Evolutionary conservation across 2,888 invertebrate species (phyloP).

Genomic region (Zygothrica quintamaculata): DNA sequence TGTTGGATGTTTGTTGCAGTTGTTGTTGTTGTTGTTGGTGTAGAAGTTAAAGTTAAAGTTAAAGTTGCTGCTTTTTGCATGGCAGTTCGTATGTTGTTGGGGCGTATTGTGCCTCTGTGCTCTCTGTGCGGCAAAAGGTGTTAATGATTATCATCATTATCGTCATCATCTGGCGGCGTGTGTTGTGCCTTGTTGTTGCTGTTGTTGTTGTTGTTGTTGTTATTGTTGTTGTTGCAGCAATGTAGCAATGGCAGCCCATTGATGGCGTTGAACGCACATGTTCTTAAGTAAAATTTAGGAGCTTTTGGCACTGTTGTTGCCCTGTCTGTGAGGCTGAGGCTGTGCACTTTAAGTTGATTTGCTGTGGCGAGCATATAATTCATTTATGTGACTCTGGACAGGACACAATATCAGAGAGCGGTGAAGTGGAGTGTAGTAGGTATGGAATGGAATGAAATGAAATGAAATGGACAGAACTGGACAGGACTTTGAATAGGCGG

Average conservation of each 20-base stretch:
- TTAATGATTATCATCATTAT: conserved; percentile 81
- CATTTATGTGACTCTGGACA: conserved; percentile 55
- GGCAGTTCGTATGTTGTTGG: conserved; percentile 49
- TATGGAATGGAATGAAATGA: background rate
- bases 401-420: no score
- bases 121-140: conserved; percentile 79
- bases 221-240: conserved; percentile 17
- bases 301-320: conserved; percentile 74
- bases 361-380: conserved; percentile 82
- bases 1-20: conserved; percentile 7
- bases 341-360: conserved; percentile 80
- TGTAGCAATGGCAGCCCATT: conserved; percentile 69
- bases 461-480: background rate
- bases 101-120: conserved; percentile 59
- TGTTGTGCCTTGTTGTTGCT: conserved; percentile 27
- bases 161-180: conserved; percentile 63
- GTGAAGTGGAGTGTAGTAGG: background rate
- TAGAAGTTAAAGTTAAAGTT: conserved; percentile 25
- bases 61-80: conserved; percentile 29
- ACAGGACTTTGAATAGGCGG: conserved; percentile 53
- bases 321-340: conserved; percentile 37
- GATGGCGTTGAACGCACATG: conserved; percentile 75
- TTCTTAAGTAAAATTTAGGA: conserved; percentile 83
- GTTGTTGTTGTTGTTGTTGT: conserved; percentile 1
- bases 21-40: conserved; percentile 15